Base-by-base conservation (phyloP, 2,797 vertebrate genomes). In the Rhynchotus rufescens region DNA sequence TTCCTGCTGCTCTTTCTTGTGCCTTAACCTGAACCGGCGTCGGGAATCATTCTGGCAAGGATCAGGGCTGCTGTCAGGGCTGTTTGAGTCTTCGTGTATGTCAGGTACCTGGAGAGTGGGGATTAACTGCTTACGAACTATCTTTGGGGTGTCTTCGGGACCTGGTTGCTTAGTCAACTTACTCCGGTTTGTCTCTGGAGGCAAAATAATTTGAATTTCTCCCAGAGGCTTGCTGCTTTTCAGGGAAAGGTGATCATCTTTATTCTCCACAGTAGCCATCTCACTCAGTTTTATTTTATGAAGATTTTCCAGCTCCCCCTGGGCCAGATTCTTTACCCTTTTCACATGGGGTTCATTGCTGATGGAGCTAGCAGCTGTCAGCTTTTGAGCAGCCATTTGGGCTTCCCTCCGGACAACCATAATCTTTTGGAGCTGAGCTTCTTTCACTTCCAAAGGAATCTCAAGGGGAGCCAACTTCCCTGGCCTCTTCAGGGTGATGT, bases 401-500 rank as follows among this genome's bases (percentile, higher is more conserved):
- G 61, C 85, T 45, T 97, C 97, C 36, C 95, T 95, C 81, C 97
- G 96, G 21, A 96, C 76, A 21, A 86, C 94, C 94, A 96, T 97
- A 7, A 98, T 97, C 88, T 98, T 98, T 83, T 98, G 95, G 76
- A 92, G 97, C 77, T 98, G 98, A 32, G 97, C 96, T 88, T 98
- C 97, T 89, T 95, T 98, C 12, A 97, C 96, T 32, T 98, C 97
- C 78, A 97, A 87, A 2, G 98, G 96, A 51, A 98, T 97, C 38
- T 98, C 97, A 80, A 98, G 94, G 2, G 98, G 98, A 59, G 98
- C 97, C 38, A 98, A 83, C 86, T 97, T 98, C 69, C 97, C 90
- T 2, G 98, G 98, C 28, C 97, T 97, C 42, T 97, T 98, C n/a
- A 84, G 76, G 2, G 74, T 62, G 19, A 95, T 34, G 19, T 93